These are phyloP conservation scores for Cabera pusaria DNA, from an alignment of 2,888 invertebrate species.

Conservation along the genomic window DNA sequence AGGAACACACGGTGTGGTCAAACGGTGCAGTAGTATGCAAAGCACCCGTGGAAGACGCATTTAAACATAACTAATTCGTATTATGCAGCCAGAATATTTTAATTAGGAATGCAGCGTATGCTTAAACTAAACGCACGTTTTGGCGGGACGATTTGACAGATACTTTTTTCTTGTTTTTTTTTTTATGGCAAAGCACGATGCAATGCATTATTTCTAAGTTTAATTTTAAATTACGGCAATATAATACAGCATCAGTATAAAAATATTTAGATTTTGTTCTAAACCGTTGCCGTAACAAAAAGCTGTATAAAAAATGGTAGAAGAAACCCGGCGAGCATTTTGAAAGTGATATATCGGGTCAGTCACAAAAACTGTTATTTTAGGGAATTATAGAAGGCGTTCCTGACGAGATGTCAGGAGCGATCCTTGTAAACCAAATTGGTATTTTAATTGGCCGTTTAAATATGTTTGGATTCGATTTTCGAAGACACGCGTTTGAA, in stretches of 20 bases:
- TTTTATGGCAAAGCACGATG: constrained; percentile 1
- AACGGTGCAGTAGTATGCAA: constrained; percentile 56
- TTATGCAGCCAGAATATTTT: constrained; percentile 51
- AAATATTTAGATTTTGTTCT: constrained; percentile 20
- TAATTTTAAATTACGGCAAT: constrained; percentile 7
- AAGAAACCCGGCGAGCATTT: constrained; percentile 23
- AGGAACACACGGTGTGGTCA: constrained; percentile 72
- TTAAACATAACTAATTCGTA: constrained; percentile 68
- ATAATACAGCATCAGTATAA: constrained; percentile 3
- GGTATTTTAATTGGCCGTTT: constrained; percentile 68
- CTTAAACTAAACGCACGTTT: constrained; percentile 39
- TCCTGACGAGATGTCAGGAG: constrained; percentile 48
- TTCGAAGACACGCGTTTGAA: constrained; percentile 44
- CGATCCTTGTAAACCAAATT: constrained; percentile 52
- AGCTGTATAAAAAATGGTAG: constrained; percentile 25
- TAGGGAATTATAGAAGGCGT: constrained; percentile 57
- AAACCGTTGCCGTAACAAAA: constrained; percentile 20
- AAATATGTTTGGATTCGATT: constrained; percentile 63
- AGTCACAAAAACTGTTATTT: constrained; percentile 59
- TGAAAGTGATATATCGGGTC: constrained; percentile 29
- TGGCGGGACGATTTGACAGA: constrained; percentile 44
- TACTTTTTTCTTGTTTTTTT: constrained; percentile 15
- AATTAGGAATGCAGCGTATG: constrained; percentile 39
- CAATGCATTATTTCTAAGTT: constrained; percentile 1
- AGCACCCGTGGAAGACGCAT: constrained; percentile 41